A percentile compares a stretch with the other conserved stretches of the same genome.
Evolutionary conservation across 2,888 invertebrate species (phyloP).

Genomic region (Corythucha ciliata): DNA sequence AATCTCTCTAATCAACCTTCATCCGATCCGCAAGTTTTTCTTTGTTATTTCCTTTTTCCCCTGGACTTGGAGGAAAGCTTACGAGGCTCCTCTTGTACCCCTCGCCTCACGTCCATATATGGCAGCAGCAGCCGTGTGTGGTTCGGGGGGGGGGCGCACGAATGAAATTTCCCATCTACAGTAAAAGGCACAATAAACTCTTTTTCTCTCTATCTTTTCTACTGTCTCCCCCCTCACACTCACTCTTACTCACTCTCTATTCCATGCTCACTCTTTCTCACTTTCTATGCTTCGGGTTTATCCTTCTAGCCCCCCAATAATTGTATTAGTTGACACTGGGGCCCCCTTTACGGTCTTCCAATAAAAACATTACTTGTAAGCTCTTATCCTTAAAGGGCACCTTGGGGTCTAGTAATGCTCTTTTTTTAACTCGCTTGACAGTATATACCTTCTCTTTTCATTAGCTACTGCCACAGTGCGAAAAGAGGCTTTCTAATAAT

Average conservation of each 20-base stretch:
- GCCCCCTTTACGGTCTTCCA: constrained; percentile 9
- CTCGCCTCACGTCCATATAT: constrained; percentile 4
- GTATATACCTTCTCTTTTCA: too few species aligned
- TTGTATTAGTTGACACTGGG: constrained; percentile 16
- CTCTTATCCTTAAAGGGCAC: constrained; percentile 3
- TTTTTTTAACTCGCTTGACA: too few species aligned
- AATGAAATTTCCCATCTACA: constrained; percentile 9
- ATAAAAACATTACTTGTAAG: constrained; percentile 18
- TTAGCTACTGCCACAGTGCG: too few species aligned
- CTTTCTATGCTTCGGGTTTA: neutral
- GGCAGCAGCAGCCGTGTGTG: neutral
- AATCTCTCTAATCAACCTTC: constrained; percentile 24
- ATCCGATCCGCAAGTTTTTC: constrained; percentile 22
- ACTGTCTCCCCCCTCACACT: constrained; percentile 2
- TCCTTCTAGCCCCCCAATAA: constrained; percentile 13
- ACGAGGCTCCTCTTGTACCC: too few species aligned
- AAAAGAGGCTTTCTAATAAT: too few species aligned
- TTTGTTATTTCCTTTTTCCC: constrained; percentile 22
- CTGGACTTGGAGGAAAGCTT: too few species aligned
- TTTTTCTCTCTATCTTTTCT: too few species aligned
- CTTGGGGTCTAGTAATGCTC: too few species aligned
- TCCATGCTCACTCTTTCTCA: constrained; percentile 1
- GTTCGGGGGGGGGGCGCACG: neutral
- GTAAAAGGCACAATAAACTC: constrained; percentile 1
- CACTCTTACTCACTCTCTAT: constrained; percentile 5